Conservation (phyloP, 53 echinoderm and acorn worm species). For the Paracentrotus lividus region DNA sequence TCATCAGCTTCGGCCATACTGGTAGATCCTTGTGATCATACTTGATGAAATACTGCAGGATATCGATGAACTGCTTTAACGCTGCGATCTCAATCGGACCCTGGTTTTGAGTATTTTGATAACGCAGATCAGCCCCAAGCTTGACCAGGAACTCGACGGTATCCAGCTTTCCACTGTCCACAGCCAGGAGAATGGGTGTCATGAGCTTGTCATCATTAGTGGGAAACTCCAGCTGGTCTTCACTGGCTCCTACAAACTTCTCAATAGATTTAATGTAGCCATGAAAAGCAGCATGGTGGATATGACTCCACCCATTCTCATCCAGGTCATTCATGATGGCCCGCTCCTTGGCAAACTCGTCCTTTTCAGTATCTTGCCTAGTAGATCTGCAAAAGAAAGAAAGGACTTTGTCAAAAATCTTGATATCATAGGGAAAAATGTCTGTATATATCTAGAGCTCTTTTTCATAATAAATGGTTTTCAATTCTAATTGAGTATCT, state of each 20-base stretch:
- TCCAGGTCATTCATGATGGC: constrained; percentile 99
- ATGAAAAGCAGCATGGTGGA: constrained; percentile 95
- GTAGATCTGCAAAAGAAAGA: constrained; percentile 46
- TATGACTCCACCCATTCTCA: constrained; percentile 98
- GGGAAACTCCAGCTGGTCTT: constrained; percentile 98
- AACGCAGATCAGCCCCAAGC: constrained; percentile 91
- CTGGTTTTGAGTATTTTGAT: constrained; percentile 85
- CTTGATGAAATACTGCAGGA: constrained; percentile 88
- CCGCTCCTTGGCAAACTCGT: constrained; percentile 98
- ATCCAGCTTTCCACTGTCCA: constrained; percentile 93
- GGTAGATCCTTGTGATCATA: constrained; percentile 85
- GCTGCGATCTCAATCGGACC: constrained; percentile 88
- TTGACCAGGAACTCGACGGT: constrained; percentile 87
- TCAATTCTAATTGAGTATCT: too few relatives aligned
- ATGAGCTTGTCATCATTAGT: constrained; percentile 92
- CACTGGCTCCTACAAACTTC: constrained; percentile 94
- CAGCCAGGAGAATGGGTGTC: constrained; percentile 94
- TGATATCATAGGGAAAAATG: too few relatives aligned
- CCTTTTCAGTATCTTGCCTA: constrained; percentile 89
- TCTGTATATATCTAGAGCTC: too few relatives aligned
- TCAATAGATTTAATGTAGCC: constrained; percentile 97
- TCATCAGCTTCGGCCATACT: constrained; percentile 89
- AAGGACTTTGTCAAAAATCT: not conserved
- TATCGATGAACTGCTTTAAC: constrained; percentile 79
- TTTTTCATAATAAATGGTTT: too few relatives aligned